Percentiles rank a stretch among this genome's conserved stretches.
phyloP scores from a whole-genome alignment of 2,113 vertebrate species.

The Erythrocercus mccallii region DNA sequence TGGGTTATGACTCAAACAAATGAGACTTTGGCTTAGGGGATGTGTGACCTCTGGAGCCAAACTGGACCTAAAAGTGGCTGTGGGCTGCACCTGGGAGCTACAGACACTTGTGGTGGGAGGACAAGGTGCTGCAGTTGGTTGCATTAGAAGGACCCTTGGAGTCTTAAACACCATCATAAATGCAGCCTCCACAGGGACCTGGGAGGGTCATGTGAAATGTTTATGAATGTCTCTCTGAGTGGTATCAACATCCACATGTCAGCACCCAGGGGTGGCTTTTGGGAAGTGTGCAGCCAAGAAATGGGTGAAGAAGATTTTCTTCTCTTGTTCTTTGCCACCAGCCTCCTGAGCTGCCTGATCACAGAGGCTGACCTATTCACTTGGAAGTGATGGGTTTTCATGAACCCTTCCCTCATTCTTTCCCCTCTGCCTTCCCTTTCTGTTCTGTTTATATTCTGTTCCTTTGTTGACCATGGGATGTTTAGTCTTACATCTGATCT shows the following conservation, averaged over 20 bases:
- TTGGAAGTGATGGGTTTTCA: background rate
- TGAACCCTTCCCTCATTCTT: background rate
- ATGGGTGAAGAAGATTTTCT: background rate
- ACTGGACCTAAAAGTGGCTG: background rate
- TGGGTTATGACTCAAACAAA: background rate
- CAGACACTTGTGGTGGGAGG: background rate
- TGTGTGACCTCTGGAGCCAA: background rate
- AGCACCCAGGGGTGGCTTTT: background rate
- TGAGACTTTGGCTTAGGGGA: background rate
- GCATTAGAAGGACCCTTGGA: background rate
- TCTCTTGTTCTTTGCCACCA: background rate
- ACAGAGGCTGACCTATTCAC: fast-evolving
- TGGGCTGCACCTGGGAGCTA: background rate
- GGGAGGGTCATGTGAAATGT: fast-evolving
- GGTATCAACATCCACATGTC: background rate
- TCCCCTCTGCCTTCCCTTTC: background rate
- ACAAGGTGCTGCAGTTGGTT: background rate
- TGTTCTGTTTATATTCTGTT: background rate
- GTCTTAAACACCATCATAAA: background rate
- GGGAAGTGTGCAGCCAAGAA: background rate
- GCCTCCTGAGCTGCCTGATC: background rate
- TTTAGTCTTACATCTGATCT: background rate
- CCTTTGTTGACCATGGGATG: background rate
- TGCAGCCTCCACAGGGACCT: background rate
- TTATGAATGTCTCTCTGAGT: background rate